Evolutionary conservation across 2,797 vertebrate species (phyloP).

Genomic region (Hipposideros larvatus): DNA sequence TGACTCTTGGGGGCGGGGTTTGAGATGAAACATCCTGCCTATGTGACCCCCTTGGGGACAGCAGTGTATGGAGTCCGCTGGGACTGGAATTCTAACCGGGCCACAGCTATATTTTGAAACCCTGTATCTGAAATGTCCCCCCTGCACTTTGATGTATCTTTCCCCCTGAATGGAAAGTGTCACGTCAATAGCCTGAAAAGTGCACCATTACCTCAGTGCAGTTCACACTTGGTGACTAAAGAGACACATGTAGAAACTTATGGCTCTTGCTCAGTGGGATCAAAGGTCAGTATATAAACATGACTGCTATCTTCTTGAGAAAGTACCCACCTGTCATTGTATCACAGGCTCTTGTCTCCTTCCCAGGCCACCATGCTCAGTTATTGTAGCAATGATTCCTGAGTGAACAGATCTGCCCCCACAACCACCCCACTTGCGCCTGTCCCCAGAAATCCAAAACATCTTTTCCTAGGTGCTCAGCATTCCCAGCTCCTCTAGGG

Average conservation of each 20-base stretch:
- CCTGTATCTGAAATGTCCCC: neutral
- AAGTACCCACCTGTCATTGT: neutral
- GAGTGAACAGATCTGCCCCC: neutral
- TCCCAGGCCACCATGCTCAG: neutral
- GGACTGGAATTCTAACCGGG: neutral
- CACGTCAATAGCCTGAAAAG: neutral
- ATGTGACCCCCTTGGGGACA: accelerated
- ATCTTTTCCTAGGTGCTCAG: neutral
- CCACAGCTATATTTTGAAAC: neutral
- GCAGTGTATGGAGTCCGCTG: too few relatives aligned
- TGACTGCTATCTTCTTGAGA: neutral
- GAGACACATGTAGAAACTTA: neutral
- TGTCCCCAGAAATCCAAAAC: neutral
- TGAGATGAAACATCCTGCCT: neutral
- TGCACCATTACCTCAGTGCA: neutral
- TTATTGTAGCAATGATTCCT: neutral
- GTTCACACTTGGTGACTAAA: neutral
- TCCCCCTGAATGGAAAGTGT: neutral
- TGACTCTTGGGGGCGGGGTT: neutral
- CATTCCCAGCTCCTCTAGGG: neutral
- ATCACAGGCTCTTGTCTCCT: neutral
- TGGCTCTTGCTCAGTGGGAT: neutral
- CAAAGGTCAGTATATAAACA: neutral
- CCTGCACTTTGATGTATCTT: neutral
- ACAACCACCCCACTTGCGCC: neutral